A percentile compares a stretch with the other conserved stretches of the same genome.
Conservation (phyloP, 2,888 invertebrate genomes). For the Amorpha juglandis region DNA sequence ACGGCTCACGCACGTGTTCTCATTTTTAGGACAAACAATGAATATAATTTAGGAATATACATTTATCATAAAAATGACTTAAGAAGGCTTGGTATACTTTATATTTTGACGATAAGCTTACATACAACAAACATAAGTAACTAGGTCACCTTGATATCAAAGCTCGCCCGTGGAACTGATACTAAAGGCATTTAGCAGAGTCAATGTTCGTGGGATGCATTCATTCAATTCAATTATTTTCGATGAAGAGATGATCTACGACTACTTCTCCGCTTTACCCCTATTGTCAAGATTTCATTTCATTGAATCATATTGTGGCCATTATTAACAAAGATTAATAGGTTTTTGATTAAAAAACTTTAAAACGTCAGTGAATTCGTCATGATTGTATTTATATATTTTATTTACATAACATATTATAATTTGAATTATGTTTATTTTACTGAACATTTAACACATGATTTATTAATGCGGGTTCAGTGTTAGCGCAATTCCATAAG, state of each 20-base stretch:
- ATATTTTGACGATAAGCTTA: background rate
- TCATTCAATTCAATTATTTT: constrained; percentile 30
- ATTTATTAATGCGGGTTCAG: constrained; percentile 8
- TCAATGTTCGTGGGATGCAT: background rate
- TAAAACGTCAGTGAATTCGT: background rate
- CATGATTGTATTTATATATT: background rate
- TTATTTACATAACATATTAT: constrained; percentile 38
- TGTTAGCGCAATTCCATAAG: background rate
- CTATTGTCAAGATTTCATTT: constrained; percentile 64
- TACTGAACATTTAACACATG: constrained; percentile 1
- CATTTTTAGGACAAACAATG: constrained; percentile 68
- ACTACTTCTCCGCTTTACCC: constrained; percentile 45
- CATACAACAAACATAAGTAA: background rate
- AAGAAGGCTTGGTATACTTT: background rate
- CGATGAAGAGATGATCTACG: constrained; percentile 35
- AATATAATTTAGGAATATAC: constrained; percentile 54
- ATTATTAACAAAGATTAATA: constrained; percentile 72
- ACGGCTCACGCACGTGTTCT: constrained; percentile 63
- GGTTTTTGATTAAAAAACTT: constrained; percentile 17
- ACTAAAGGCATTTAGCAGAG: background rate
- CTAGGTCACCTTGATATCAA: background rate
- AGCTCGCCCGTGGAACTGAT: background rate
- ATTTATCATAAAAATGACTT: constrained; percentile 38
- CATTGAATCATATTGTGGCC: constrained; percentile 51
- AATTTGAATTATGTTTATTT: constrained; percentile 49